phyloP scores from a whole-genome alignment of 2,113 vertebrate species.

The Elgaria multicarinata region DNA sequence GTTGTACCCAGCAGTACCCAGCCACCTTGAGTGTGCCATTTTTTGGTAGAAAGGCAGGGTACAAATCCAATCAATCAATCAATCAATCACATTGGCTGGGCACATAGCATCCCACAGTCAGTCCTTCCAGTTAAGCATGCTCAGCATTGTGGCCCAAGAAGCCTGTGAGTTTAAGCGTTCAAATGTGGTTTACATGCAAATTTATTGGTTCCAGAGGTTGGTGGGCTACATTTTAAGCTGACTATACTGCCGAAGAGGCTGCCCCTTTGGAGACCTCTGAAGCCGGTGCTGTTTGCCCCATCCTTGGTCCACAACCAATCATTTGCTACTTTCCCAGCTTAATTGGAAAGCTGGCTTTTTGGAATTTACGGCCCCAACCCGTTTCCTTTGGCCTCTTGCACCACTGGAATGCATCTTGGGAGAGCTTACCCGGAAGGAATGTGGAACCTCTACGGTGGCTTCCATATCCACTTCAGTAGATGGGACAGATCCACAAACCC shows the following conservation, averaged over 20 bases:
- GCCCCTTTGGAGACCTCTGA: background rate
- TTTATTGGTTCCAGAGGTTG: background rate
- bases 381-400: too few relatives aligned
- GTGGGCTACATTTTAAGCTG: background rate
- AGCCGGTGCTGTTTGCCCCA: background rate
- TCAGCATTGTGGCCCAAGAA: background rate
- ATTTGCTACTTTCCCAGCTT: too few relatives aligned
- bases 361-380: too few relatives aligned
- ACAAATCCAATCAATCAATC: too few relatives aligned
- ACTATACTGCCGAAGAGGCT: too few relatives aligned
- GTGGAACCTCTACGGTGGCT: background rate
- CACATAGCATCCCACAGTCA: background rate
- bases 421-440: too few relatives aligned
- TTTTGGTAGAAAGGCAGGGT: too few relatives aligned
- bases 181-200: background rate
- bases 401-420: too few relatives aligned
- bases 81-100: background rate
- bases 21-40: too few relatives aligned
- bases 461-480: background rate
- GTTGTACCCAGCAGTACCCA: too few relatives aligned
- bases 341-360: too few relatives aligned
- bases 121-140: background rate
- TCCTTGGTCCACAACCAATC: too few relatives aligned
- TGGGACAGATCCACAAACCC: background rate
- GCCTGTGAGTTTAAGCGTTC: background rate